Base-by-base conservation (phyloP, 1,140 invertebrate genomes). In the Zaprionus africanus region DNA sequence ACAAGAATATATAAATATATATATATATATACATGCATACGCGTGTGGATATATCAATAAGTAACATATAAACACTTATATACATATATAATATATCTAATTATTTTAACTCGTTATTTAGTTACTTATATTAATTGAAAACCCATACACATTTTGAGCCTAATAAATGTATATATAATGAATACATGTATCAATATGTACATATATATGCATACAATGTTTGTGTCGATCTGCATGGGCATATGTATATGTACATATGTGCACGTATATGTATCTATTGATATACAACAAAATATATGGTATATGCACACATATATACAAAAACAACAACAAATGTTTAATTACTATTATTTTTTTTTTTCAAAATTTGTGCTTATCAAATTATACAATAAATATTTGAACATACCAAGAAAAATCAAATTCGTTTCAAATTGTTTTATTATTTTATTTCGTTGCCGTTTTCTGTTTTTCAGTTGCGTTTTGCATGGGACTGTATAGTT, bases 81-180 rank as follows among this genome's bases (percentile, higher is more conserved):
- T 71, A 58, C 51, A 71, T 76, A 77, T 73, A 77, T 70, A 43
- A 19, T 70, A 69, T 77, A 81, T 79, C 71, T 76, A 86, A 77
- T 86, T 76, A 79, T 87, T 82, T 87, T 80, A 87, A 86, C 73
- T 83, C 83, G 83, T 87, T 87, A 88, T 88, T 78, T 87, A 87
- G 84, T 87, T 87, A 83, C 80, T 73, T 87, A 87, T 88, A 76
- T 66, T 67, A 81, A 79, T 80, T 80, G 67, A 66, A 66, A 69
- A 58, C 41, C n/a, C 41, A 43, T 43, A 43, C 76, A 72, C 65
- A 61, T 71, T 76, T 51, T 36, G 22, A 41, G 24, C 59, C 38
- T 58, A 78, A 70, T 67, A 59, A 82, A 76, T 62, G 46, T 46
- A 60, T 76, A 78, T 72, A 71, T 58, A 76, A 73, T 74, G 65